Base-by-base conservation (phyloP, 2,797 vertebrate species). In the Chrysocyon brachyurus region DNA sequence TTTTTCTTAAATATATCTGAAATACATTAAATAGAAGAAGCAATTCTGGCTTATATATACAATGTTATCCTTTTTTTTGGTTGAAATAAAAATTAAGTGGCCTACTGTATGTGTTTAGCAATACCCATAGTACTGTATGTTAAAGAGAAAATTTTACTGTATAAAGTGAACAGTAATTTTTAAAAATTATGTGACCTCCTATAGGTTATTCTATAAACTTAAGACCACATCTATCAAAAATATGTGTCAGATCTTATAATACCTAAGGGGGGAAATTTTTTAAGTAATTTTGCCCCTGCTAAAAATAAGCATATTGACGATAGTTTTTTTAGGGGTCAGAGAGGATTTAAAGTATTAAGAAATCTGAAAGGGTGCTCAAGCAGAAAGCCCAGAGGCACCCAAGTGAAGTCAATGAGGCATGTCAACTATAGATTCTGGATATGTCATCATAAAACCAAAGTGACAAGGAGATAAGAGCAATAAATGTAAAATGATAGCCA, bases 381-480 rank as follows among this genome's bases (percentile, higher is more conserved):
- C 90, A 93, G 87, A 97, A 97, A 96, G 93, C 97, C 87, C 85
- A 97, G 97, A 75, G 98, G 97, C 87, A 97, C 49, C 91, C 94
- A 95, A 0, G 0, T 93, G 94, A 97, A 98, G 85, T 89, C 98
- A 98, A 33, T 78, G 95, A 97, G 87, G 96, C 96, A 64, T 95
- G 79, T 52, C 77, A 97, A 93, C 31, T 49, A 77, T 46, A 79
- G 68, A 97, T 94, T 28, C 54, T 96, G 97, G 96, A 59, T 95
- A 97, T 97, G 96, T 98, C 98, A 98, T 52, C 3, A 4, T 94
- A 98, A 98, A 98, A 90, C 91, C 79, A 81, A 98, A 93, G 72
- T 98, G 97, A 98, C 97, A 98, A 52, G 57, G 96, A 89, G 33
- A 97, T 84, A 90, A 12, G 84, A 96, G 96, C 84, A 16, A 98